These are phyloP conservation scores for Caerostris extrusa DNA, from an alignment of 1,140 invertebrate species.

Conservation along the genomic window DNA sequence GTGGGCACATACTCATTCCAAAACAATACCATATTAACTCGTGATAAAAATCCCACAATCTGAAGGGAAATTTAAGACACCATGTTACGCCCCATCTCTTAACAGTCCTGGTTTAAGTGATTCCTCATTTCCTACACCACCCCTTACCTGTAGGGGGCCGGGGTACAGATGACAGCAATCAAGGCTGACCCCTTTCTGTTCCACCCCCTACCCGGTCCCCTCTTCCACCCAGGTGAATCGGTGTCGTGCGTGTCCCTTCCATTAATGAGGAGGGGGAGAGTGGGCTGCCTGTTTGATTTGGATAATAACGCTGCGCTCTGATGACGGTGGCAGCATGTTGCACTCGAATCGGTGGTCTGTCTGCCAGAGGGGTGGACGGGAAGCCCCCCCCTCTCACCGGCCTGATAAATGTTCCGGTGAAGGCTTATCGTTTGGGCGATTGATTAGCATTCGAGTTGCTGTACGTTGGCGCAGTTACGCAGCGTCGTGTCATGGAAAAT, in stretches of 20 bases:
- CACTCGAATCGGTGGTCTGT: background rate
- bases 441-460: background rate
- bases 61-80: no score
- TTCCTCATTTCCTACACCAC: background rate
- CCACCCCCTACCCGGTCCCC: background rate
- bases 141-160: constrained; percentile 23
- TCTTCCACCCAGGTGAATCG: background rate
- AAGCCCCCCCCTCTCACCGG: background rate
- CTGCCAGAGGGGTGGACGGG: background rate
- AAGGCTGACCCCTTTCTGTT: background rate
- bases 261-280: background rate
- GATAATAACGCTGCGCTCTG: constrained; percentile 27
- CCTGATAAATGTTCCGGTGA: background rate
- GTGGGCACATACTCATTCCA: no score
- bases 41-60: no score
- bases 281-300: constrained; percentile 45
- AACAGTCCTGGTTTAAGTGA: no score
- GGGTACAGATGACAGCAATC: background rate
- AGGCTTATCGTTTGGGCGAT: background rate
- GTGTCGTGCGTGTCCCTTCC: background rate
- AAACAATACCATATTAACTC: no score
- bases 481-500: no score
- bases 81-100: no score
- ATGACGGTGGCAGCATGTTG: constrained; percentile 14
- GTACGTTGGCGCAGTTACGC: no score